Evolutionary conservation across 2,797 vertebrate species (phyloP), one percentile per base, ranked within the genome.

Genomic region (Tangara arthus): DNA sequence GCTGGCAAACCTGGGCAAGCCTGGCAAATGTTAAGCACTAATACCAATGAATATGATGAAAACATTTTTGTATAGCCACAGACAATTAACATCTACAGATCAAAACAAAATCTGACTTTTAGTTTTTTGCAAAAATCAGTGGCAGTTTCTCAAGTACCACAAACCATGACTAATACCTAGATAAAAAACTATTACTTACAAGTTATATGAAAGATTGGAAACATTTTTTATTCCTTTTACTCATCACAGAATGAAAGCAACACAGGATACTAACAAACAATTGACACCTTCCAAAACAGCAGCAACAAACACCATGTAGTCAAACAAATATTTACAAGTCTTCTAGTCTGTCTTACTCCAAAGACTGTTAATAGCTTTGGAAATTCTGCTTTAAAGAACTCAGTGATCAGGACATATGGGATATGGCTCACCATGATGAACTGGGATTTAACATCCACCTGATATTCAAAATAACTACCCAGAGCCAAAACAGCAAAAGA

Each of bases 261-360:
- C 12, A 21, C 6, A 39, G 0, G 32, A 60, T 16, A 23, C 18
- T n/a, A 61, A 73, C 14, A 59, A 70, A 24, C 21, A 35, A 35
- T 0, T 55, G 24, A 65, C 27, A 73, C 2, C 5, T 32, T 32
- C 30, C 52, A 63, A 20, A 22, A 71, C 15, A 61, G 39, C 42
- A 84, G 15, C 26, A 77, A 42, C 41, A 15, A 28, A 34, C 8
- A 44, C 2, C 7, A 53, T 0, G 1, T 1, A 77, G 21, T 15
- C 27, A 69, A 66, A 41, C 3, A 59, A 47, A 34, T n/a, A 69
- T 17, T 91, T 23, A 16, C 4, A 44, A 26, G 14, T 46, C 11
- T 60, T 73, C 41, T 8, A 30, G 14, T 16, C 17, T 53, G 12
- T 24, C 41, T 81, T 42, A 15, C 9, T 65, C 26, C 7, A 59